Percentiles rank a stretch among this genome's conserved stretches.
These are phyloP conservation scores for Onychostruthus taczanowskii DNA, from an alignment of 2,113 vertebrate species.

Conservation along the genomic window DNA sequence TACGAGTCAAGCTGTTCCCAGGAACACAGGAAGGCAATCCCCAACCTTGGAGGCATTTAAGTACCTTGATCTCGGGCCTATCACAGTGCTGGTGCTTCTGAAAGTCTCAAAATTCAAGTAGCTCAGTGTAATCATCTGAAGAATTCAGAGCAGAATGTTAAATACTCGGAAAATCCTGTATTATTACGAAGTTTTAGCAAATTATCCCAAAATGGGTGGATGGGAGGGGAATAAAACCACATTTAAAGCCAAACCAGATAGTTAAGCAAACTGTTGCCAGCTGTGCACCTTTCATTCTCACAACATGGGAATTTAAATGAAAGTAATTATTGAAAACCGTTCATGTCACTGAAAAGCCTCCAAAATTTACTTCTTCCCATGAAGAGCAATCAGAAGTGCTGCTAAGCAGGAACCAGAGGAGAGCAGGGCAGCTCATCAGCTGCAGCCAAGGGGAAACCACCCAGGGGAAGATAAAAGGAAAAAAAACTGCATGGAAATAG, in stretches of 20 bases:
- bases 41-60: neutral
- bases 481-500: rapidly evolving
- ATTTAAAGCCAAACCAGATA: neutral
- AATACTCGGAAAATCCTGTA: neutral
- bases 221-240: neutral
- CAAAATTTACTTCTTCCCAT: neutral
- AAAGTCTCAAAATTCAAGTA: neutral
- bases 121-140: conserved; percentile 8
- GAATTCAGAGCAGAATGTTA: conserved; percentile 14
- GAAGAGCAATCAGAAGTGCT: neutral
- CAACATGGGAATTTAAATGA: neutral
- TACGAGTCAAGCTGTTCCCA: neutral
- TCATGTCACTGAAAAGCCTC: neutral
- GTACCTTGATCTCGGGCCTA: neutral
- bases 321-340: neutral
- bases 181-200: neutral
- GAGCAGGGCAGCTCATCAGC: neutral
- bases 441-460: rapidly evolving
- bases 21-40: neutral
- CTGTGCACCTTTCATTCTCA: neutral
- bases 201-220: neutral
- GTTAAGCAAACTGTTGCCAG: neutral
- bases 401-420: neutral
- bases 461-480: neutral
- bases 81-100: neutral